Base-by-base conservation (phyloP, 1,140 invertebrate species). In the Zaprionus vittiger region DNA sequence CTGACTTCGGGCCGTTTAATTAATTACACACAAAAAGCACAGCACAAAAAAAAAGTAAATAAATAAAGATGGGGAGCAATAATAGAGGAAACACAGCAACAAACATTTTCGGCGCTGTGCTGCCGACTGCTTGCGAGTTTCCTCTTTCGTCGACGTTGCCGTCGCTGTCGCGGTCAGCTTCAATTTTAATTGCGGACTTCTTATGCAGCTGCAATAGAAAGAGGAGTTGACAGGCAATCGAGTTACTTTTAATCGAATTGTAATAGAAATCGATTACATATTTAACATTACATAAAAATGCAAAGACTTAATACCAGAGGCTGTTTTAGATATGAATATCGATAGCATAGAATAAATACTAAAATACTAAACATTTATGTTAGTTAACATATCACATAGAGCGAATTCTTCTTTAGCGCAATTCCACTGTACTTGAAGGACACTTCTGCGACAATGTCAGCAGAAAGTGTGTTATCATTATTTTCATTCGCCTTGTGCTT, bases 1-100 rank as follows among this genome's bases (percentile, higher is more conserved):
- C 84, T 87, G 85, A 87, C 84, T 89, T 89, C 73, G 80, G 84
- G 59, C 74, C 74, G 75, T 81, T 87, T 87, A 87, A 87, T 89
- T 87, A 87, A 87, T 87, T 89, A 89, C 84, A 89, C 68, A 80
- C 78, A 83, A 80, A 83, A 77, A 82, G 59, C 31, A 71, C 57
- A 52, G 34, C 44, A 63, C 24, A 49, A 59, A 62, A 38, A 38
- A 64, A 57, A 37, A 47, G 63, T 56, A 56, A 15, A 70, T 20
- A 59, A 73, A 73, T 67, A 67, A 66, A 76, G 62, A 77, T 73
- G 70, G 65, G 66, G 62, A 55, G 70, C 49, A 73, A 73, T 66
- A 66, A 55, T 55, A 71, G 71, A 60, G 67, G 71, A 77, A 80
- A 70, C 20, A 31, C 75, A 85, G 67, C 60, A 86, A 73, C 75